Conservation (phyloP, 1,140 invertebrate genomes). For the Theocolax elegans region DNA sequence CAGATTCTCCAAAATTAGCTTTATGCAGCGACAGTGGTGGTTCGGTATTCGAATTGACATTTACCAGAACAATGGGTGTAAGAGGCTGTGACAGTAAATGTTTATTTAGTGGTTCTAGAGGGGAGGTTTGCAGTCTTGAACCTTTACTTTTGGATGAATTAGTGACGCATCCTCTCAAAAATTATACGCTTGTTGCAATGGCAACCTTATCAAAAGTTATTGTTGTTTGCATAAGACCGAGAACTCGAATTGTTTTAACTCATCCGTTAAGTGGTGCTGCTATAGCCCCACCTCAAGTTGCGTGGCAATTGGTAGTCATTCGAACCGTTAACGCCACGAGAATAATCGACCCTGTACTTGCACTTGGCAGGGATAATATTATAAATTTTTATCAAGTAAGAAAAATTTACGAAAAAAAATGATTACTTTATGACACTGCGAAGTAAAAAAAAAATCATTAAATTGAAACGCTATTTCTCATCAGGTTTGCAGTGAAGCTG, state of each 20-base stretch:
- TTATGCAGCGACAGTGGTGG: slow-evolving; percentile 94
- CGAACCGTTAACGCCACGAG: slow-evolving; percentile 79
- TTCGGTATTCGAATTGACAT: slow-evolving; percentile 95
- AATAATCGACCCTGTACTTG: slow-evolving; percentile 86
- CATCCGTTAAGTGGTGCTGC: slow-evolving; percentile 73
- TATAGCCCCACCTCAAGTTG: slow-evolving; percentile 84
- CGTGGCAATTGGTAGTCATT: slow-evolving; percentile 92
- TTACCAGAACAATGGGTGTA: slow-evolving; percentile 89
- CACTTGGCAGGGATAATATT: slow-evolving; percentile 82
- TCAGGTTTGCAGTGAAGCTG: slow-evolving; percentile 63
- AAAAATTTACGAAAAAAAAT: neutral
- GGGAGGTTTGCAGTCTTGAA: slow-evolving; percentile 92
- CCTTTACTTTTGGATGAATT: slow-evolving; percentile 80
- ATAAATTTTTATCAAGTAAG: slow-evolving; percentile 86
- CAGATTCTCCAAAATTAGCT: slow-evolving; percentile 80
- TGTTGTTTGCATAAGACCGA: slow-evolving; percentile 85
- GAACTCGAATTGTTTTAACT: slow-evolving; percentile 77
- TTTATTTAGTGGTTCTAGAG: slow-evolving; percentile 92
- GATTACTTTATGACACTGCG: no score
- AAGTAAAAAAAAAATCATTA: no score
- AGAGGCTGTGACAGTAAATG: slow-evolving; percentile 89
- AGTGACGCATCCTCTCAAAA: slow-evolving; percentile 77
- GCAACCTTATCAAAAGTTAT: slow-evolving; percentile 93
- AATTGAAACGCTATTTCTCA: slow-evolving; percentile 9
- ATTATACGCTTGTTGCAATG: slow-evolving; percentile 87